Base-by-base conservation (phyloP, 2,113 vertebrate species). In the Ancistrus triradiatus region DNA sequence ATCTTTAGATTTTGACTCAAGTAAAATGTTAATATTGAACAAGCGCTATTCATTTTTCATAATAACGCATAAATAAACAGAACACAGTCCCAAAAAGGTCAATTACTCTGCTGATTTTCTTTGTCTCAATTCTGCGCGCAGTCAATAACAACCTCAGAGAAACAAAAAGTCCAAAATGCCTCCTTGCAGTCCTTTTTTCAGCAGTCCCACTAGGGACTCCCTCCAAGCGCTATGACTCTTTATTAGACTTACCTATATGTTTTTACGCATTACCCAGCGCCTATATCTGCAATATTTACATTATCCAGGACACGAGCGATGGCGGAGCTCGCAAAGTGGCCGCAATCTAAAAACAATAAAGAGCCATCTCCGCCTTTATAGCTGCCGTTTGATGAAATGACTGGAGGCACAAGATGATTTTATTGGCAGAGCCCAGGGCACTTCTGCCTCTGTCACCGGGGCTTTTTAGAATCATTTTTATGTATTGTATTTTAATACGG, bases 341-440 rank as follows among this genome's bases (percentile, higher is more conserved):
- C 65, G 72, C 84, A 86, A 86, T 88, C 84, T 86, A 84, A 88
- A 87, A 88, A 87, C 84, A 84, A 88, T 87, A 87, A 88, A 87
- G 83, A 77, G 80, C 82, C 81, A 79, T 83, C 80, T 82, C 80
- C 83, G 78, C 83, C 81, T 88, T 87, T 88, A 88, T 86, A 79
- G 81, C 80, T 81, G 84, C 83, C 84, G 81, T 86, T 86, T 86
- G 84, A 84, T 80, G 81, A 81, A 86, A 86, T 87, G 84, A 87
- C 85, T 85, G 80, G 73, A 84, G 86, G 84, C 85, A 83, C 82
- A 70, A 83, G 85, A 84, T 85, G 83, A 84, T 89, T 86, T 87
- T 86, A 84, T 84, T 84, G 85, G 81, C 47, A 15, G 68, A 75
- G 77, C 74, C 72, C 83, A 80, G 82, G 83, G 78, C 78, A 55